phyloP scores from a whole-genome alignment of 1,140 invertebrate genomes.

The Meloidogyne chitwoodi region DNA sequence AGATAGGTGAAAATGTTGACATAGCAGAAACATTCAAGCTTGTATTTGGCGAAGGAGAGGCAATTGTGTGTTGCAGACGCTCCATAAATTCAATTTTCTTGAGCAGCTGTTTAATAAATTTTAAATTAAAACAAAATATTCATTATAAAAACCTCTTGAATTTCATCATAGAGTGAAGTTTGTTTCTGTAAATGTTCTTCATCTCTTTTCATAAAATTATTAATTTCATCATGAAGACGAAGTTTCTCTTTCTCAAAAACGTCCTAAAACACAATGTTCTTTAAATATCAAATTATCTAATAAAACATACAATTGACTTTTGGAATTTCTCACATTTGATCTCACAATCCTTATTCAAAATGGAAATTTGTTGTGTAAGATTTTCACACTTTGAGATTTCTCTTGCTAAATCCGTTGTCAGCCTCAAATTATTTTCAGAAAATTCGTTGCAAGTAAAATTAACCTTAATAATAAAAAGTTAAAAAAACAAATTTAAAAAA shows the following conservation, averaged over 20 bases:
- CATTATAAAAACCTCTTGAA: constrained; percentile 19
- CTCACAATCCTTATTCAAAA: background rate
- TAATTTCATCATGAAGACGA: constrained; percentile 21
- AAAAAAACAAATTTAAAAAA: background rate
- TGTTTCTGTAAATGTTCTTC: constrained; percentile 23
- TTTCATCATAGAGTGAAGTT: constrained; percentile 24
- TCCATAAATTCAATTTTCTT: constrained; percentile 22
- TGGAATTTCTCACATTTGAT: constrained; percentile 13
- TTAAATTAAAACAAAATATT: background rate
- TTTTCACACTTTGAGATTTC: constrained; percentile 11
- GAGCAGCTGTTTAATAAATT: background rate
- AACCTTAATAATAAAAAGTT: background rate
- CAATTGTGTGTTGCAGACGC: constrained; percentile 12
- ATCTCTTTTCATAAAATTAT: constrained; percentile 17
- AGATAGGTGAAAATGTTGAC: background rate
- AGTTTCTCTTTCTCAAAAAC: constrained; percentile 29
- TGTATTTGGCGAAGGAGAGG: background rate
- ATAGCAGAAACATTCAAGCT: constrained; percentile 8
- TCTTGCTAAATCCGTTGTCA: background rate
- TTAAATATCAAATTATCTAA: background rate
- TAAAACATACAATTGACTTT: constrained; percentile 7
- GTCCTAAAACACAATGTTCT: background rate
- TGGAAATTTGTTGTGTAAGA: constrained; percentile 12
- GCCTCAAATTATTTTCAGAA: constrained; percentile 3
- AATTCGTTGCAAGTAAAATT: background rate